A percentile compares a stretch with the other conserved stretches of the same genome.
Conservation (phyloP, 2,113 vertebrate genomes). For the Notarius quadriscutis region DNA sequence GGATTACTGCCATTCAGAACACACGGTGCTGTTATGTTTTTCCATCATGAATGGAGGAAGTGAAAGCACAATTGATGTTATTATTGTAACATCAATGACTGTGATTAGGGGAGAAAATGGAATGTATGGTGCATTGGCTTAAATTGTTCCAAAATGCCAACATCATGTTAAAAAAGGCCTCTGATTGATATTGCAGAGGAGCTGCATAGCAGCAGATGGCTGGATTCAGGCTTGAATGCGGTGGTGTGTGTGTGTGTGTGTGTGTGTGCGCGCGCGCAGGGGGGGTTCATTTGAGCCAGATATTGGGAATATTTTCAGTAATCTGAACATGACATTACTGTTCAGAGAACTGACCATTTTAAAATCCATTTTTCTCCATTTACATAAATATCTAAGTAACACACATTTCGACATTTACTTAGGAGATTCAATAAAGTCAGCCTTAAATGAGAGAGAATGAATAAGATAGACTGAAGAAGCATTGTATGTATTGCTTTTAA, state of each 20-base stretch:
- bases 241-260: no score
- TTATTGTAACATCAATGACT: conserved; percentile 39
- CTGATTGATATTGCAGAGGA: conserved; percentile 41
- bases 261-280: background rate
- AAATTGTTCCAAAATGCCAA: conserved; percentile 44
- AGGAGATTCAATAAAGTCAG: no score
- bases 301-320: background rate
- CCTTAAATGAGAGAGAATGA: background rate
- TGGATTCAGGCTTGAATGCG: conserved; percentile 44
- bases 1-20: conserved; percentile 31
- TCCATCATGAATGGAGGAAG: conserved; percentile 20
- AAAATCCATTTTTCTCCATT: background rate
- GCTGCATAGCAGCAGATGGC: conserved; percentile 43
- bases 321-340: background rate
- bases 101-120: conserved; percentile 40
- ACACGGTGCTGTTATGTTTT: conserved; percentile 17
- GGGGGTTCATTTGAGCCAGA: conserved; percentile 3
- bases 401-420: background rate
- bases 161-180: conserved; percentile 27
- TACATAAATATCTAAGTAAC: background rate
- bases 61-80: conserved; percentile 39
- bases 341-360: background rate
- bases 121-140: conserved; percentile 16
- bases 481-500: background rate
- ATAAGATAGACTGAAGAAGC: no score